Base-by-base conservation (phyloP, 2,888 invertebrate genomes). In the Lepidonotus clava region DNA sequence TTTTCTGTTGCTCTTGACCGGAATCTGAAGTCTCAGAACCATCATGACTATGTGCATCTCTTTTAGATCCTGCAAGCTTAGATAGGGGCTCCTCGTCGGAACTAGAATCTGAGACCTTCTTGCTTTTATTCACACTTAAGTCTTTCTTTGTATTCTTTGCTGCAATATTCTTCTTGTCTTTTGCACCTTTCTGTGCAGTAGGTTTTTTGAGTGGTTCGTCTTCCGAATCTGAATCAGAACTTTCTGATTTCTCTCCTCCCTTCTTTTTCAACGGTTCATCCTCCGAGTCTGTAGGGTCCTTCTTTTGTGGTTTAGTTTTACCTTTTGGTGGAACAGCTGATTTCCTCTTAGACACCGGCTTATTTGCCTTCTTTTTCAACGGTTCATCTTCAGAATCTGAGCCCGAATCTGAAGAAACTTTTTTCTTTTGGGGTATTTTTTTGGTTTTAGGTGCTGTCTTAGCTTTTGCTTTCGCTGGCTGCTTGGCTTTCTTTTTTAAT, bases 351-450 rank as follows among this genome's bases (percentile, higher is more conserved):
- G n/a, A 24, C n/a, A n/a, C n/a, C 56, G 56, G 21, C n/a, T n/a
- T n/a, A n/a, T 56, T 56, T 56, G 56, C 14, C 0, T 71, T n/a
- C n/a, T 71, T 71, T 34, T 71, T 71, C 38, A 71, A 71, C 21
- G 71, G 71, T 36, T 71, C 71, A 71, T 71, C 38, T n/a, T 71
- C 71, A 34, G 71, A 71, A n/a, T 71, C 71, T 36, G 71, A 71
- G 8, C 21, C 38, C 5, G 34, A 34, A 0, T 38, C 38, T 2
- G 71, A 11, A 36, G 5, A 56, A 24, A 56, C 56, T n/a, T 5
- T n/a, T 8, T 5, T 24, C 38, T 18, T 14, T 34, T 71, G 14
- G 34, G 6, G 21, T 38, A 36, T 71, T 18, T 18, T 11, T 28
- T 28, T 34, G 67, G 66, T 4, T 6, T 6, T 56, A 66, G 28